These are phyloP conservation scores for Ischnus inquisitorius DNA, from an alignment of 2,888 invertebrate genomes.

Conservation along the genomic window DNA sequence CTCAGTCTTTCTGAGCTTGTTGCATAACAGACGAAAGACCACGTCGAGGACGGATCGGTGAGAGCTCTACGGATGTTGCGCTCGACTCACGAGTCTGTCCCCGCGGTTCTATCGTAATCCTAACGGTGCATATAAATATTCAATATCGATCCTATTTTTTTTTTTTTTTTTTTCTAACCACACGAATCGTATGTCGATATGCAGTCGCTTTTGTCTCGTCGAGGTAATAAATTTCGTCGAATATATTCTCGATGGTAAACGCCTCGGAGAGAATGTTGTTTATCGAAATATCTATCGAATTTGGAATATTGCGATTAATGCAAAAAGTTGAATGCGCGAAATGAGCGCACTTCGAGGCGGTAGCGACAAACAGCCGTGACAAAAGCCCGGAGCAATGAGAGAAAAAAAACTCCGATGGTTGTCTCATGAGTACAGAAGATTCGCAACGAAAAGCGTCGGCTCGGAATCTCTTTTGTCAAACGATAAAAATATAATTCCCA, in stretches of 20 bases:
- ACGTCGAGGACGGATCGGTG: slow-evolving; percentile 42
- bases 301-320: too few species aligned
- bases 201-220: too few species aligned
- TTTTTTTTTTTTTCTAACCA: not conserved
- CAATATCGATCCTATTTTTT: slow-evolving; percentile 5
- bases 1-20: slow-evolving; percentile 64
- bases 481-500: slow-evolving; percentile 64
- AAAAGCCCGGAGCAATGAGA: not conserved
- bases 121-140: slow-evolving; percentile 64
- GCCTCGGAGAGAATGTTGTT: too few species aligned
- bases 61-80: slow-evolving; percentile 41
- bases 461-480: slow-evolving; percentile 65
- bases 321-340: too few species aligned
- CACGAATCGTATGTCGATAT: too few species aligned
- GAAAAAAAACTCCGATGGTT: slow-evolving; percentile 33
- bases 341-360: too few species aligned
- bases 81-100: slow-evolving; percentile 62
- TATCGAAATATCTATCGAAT: too few species aligned
- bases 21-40: slow-evolving; percentile 74
- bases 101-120: slow-evolving; percentile 62
- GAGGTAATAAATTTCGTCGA: too few species aligned
- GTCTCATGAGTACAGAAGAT: not conserved
- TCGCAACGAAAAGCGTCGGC: slow-evolving; percentile 57
- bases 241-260: too few species aligned
- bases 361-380: not conserved